Evolutionary conservation across 2,113 vertebrate species (phyloP), one percentile per base, ranked within the genome.

Genomic region (Bambusicola thoracicus): DNA sequence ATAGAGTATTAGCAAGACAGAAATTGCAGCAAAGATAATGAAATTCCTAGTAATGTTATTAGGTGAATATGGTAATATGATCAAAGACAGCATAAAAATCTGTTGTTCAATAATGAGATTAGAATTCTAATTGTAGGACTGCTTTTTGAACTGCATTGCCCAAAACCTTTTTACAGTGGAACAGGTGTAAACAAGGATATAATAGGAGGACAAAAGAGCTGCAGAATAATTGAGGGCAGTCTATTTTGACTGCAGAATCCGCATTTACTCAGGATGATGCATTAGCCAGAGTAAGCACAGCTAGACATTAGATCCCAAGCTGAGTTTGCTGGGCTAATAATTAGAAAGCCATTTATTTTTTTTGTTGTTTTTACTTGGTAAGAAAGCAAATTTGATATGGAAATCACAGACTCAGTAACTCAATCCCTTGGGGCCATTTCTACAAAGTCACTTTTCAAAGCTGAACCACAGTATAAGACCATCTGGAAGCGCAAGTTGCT

Each of bases 401-500:
- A 89, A 92, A 94, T 93, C 79, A 92, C 41, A 89, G 75, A 53
- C 41, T 82, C 81, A 83, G 3, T 94, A 93, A 92, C 10, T 85
- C 20, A 10, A 62, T 91, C 93, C 91, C 91, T 83, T 48, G 66
- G 15, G 87, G 80, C 69, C 24, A 81, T 90, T 95, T 85, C 68
- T 91, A 78, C 61, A 91, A 92, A 94, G 93, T 78, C 87, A 94
- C 48, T 90, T 90, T 91, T 94, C 76, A 88, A 87, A 93, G 85
- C 72, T 91, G 43, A 94, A 84, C 40, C 48, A 83, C 61, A 88
- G 46, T n/a, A 19, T 53, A 88, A 91, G 85, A 89, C 87, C 93
- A 94, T 91, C 93, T 95, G 94, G 90, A 94, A 95, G 85, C 7
- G 10, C 27, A 92, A 77, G 58, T 90, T 88, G 32, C 75, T 90